Evolutionary conservation across 1,140 invertebrate species (phyloP).

Genomic region (Holotrichia oblita): DNA sequence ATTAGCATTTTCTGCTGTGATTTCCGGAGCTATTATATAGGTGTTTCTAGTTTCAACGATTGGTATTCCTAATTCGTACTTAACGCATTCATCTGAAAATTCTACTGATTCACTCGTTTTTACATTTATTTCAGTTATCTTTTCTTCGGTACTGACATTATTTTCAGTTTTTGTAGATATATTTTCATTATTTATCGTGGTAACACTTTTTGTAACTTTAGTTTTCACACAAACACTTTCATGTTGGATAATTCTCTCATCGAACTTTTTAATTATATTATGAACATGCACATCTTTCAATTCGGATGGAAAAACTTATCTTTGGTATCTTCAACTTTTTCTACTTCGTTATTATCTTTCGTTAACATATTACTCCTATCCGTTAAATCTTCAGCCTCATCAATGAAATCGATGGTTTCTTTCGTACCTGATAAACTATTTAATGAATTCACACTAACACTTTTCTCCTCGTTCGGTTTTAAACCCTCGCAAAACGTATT

Average conservation of each 20-base stretch:
- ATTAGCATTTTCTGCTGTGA: not conserved
- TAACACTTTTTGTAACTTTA: conserved; percentile 41
- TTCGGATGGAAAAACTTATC: conserved; percentile 44
- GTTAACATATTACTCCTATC: conserved; percentile 56
- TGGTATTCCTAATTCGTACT: too few species aligned
- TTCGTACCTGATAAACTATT: conserved; percentile 52
- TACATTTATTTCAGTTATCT: not conserved
- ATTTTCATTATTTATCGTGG: conserved; percentile 33
- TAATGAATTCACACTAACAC: conserved; percentile 58
- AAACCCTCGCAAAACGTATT: not conserved
- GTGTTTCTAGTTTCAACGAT: conserved; percentile 45
- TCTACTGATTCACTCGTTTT: not conserved
- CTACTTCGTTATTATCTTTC: conserved; percentile 42
- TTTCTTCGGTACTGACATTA: not conserved
- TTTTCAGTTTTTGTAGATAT: conserved; percentile 42
- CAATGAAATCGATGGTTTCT: conserved; percentile 59
- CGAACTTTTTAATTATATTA: conserved; percentile 60
- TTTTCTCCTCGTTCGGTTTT: conserved; percentile 56
- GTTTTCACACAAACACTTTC: conserved; percentile 1
- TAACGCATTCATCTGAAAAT: conserved; percentile 43
- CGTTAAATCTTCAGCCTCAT: conserved; percentile 59
- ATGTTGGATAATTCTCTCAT: conserved; percentile 44
- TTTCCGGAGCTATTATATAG: not conserved
- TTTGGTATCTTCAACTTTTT: not conserved
- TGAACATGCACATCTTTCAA: conserved; percentile 58